phyloP scores from a whole-genome alignment of 1,140 invertebrate genomes.

The Frieseomelitta varia region DNA sequence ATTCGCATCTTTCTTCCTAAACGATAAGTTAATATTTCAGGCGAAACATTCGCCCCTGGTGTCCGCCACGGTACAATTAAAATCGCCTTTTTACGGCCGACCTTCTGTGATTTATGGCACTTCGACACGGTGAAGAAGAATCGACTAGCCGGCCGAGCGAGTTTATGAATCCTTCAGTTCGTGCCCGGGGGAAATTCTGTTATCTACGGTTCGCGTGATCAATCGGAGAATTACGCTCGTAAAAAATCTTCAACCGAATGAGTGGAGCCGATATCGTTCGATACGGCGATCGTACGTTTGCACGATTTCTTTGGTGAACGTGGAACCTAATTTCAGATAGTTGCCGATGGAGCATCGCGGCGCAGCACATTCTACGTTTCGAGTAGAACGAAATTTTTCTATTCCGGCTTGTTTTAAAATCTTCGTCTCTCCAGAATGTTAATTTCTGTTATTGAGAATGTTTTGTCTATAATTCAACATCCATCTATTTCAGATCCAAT shows the following conservation, averaged over 20 bases:
- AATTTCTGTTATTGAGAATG: no score
- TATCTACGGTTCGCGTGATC: not conserved
- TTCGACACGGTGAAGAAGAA: not conserved
- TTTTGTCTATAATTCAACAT: no score
- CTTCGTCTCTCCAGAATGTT: no score
- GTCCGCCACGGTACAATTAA: not conserved
- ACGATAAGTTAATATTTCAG: constrained; percentile 21
- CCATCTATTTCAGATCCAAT: not conserved
- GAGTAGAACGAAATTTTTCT: no score
- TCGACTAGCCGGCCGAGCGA: not conserved
- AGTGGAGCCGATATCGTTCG: not conserved
- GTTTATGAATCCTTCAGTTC: not conserved
- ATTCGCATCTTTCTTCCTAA: constrained; percentile 4
- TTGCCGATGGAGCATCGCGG: no score
- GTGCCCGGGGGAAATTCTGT: not conserved
- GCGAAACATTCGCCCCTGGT: not conserved
- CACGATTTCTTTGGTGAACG: no score
- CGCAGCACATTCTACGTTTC: no score
- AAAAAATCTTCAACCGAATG: not conserved
- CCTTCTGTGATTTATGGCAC: not conserved
- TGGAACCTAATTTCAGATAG: no score
- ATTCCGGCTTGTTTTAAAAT: no score
- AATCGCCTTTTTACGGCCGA: not conserved
- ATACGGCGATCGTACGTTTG: not conserved
- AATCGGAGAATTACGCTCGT: not conserved